Percentiles rank a stretch among this genome's conserved stretches.
Conservation (phyloP, 2,113 vertebrate species). For the Pristiophorus japonicus region DNA sequence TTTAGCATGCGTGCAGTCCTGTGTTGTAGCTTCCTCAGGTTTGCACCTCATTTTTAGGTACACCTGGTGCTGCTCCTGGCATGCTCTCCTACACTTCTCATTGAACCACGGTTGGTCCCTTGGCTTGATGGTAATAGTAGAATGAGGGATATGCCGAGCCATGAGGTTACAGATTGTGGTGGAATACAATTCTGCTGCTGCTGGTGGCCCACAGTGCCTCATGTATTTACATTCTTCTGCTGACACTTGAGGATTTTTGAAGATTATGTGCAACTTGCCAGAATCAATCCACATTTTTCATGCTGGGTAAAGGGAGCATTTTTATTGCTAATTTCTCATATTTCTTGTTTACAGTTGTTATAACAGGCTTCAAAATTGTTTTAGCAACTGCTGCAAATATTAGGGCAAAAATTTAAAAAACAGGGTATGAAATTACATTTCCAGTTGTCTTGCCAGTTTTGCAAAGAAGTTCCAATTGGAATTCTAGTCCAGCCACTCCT, state of each 20-base stretch:
- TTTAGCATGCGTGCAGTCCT: no score
- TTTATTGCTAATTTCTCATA: not conserved
- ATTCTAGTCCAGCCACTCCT: not conserved
- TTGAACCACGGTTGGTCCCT: no score
- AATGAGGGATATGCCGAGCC: no score
- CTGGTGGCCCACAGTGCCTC: no score
- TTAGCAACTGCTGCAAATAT: not conserved
- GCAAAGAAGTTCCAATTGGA: not conserved
- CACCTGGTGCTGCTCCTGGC: no score
- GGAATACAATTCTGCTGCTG: no score
- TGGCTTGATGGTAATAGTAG: no score
- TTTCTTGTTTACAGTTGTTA: not conserved
- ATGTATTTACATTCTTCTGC: not conserved
- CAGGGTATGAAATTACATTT: not conserved
- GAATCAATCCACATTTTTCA: not conserved
- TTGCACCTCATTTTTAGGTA: no score
- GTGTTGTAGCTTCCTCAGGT: no score
- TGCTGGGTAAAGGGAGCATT: not conserved
- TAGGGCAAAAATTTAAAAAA: not conserved
- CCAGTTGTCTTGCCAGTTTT: not conserved
- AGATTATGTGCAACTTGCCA: not conserved
- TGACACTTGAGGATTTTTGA: not conserved
- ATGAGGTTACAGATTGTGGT: no score
- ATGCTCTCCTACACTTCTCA: no score
- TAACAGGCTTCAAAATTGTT: not conserved